A percentile compares a stretch with the other conserved stretches of the same genome.
Evolutionary conservation across 2,888 invertebrate species (phyloP).

Genomic region (Cyclophora punctaria): DNA sequence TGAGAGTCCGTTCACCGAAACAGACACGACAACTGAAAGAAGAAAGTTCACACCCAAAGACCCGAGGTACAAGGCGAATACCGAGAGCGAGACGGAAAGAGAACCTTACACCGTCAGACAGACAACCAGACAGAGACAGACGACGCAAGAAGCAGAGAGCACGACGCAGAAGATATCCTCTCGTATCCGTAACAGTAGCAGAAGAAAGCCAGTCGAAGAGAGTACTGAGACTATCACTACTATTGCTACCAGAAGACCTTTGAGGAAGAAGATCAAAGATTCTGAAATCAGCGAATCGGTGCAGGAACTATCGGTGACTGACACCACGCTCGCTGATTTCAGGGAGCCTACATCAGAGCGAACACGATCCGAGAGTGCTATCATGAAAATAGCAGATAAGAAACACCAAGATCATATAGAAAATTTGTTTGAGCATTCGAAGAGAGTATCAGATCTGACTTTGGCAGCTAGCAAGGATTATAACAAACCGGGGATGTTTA

Average conservation of each 20-base stretch:
- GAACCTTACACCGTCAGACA: constrained; percentile 39
- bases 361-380: constrained; percentile 67
- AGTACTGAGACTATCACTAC: constrained; percentile 43
- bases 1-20: constrained; percentile 43
- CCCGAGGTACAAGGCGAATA: constrained; percentile 48
- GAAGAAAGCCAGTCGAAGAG: constrained; percentile 58
- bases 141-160: constrained; percentile 47
- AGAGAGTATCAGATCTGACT: constrained; percentile 82
- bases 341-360: constrained; percentile 62
- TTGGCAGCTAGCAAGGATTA: constrained; percentile 83
- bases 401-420: constrained; percentile 63
- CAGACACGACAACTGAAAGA: constrained; percentile 61
- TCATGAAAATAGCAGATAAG: constrained; percentile 75
- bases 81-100: constrained; percentile 44
- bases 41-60: constrained; percentile 72
- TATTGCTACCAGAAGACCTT: constrained; percentile 44
- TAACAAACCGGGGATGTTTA: constrained; percentile 81
- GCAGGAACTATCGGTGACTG: constrained; percentile 54
- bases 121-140: constrained; percentile 47
- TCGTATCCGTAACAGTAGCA: constrained; percentile 53
- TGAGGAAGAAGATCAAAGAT: constrained; percentile 56
- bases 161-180: constrained; percentile 61
- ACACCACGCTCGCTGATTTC: constrained; percentile 42
- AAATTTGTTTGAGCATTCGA: constrained; percentile 72
- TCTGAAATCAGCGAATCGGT: constrained; percentile 57